Conservation (phyloP, 2,888 invertebrate genomes). For the Unio pictorum region DNA sequence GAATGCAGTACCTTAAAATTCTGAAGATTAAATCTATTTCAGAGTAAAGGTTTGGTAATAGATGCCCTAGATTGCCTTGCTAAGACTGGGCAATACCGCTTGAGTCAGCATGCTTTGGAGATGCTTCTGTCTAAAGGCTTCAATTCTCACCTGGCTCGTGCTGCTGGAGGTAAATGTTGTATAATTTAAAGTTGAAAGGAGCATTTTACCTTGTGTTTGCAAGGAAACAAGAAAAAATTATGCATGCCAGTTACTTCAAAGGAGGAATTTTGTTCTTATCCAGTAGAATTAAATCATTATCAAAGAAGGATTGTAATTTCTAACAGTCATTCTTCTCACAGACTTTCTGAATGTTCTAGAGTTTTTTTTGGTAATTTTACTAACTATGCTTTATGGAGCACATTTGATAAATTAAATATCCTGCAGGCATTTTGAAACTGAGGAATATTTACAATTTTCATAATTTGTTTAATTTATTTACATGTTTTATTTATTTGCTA, state of each 20-base stretch:
- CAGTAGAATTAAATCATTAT: too few species aligned
- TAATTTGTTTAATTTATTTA: too few species aligned
- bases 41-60: slow-evolving; percentile 57
- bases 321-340: too few species aligned
- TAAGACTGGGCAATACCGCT: slow-evolving; percentile 33
- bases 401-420: too few species aligned
- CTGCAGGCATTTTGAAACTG: too few species aligned
- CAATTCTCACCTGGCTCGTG: slow-evolving; percentile 54
- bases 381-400: too few species aligned
- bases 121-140: slow-evolving; percentile 53
- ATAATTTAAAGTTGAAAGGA: not conserved
- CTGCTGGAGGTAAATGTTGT: slow-evolving; percentile 44
- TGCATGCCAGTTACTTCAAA: not conserved
- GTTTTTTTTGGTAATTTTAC: too few species aligned
- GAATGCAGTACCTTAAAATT: not conserved
- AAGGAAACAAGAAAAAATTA: not conserved
- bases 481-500: too few species aligned
- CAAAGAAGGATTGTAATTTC: too few species aligned
- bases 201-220: not conserved
- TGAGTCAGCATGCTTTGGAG: slow-evolving; percentile 35
- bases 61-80: slow-evolving; percentile 54
- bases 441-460: too few species aligned
- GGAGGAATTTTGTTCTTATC: not conserved
- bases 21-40: slow-evolving; percentile 9
- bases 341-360: too few species aligned